Percentiles rank a stretch among this genome's conserved stretches.
Conservation (phyloP, 2,888 invertebrate genomes). For the Andrena camellia region DNA sequence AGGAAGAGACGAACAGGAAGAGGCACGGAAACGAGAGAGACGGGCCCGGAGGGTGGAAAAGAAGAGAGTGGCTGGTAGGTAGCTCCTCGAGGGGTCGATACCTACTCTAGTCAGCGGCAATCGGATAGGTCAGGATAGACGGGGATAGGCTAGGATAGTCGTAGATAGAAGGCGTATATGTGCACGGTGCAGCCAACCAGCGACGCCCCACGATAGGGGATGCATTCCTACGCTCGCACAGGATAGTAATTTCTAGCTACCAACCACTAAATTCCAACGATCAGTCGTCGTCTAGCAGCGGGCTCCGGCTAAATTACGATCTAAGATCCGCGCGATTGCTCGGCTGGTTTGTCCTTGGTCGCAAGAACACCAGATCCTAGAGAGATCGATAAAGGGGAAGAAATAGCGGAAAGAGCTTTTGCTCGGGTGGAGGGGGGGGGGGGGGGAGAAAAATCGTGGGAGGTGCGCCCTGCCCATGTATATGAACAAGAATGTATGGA, state of each 20-base stretch:
- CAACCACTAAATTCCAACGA: constrained; percentile 52
- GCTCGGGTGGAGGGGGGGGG: constrained; percentile 1
- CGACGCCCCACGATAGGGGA: constrained; percentile 38
- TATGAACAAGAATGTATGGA: constrained; percentile 19
- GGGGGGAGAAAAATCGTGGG: constrained; percentile 27
- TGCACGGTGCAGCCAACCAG: constrained; percentile 52
- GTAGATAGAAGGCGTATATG: constrained; percentile 31
- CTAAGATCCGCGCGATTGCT: constrained; percentile 39
- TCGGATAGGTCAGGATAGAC: constrained; percentile 75
- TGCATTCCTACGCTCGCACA: constrained; percentile 46
- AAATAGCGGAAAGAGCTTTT: constrained; percentile 15
- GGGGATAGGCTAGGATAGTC: constrained; percentile 61
- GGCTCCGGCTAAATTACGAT: constrained; percentile 40
- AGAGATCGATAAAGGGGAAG: constrained; percentile 35
- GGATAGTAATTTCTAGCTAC: constrained; percentile 50
- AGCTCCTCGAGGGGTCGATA: constrained; percentile 74
- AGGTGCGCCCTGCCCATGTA: constrained; percentile 29
- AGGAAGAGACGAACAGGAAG: constrained; percentile 2
- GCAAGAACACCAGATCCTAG: constrained; percentile 7
- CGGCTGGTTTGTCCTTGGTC: constrained; percentile 35
- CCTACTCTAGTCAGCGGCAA: constrained; percentile 72
- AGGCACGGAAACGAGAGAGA: constrained; percentile 9
- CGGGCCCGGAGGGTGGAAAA: constrained; percentile 23
- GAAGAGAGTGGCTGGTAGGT: constrained; percentile 47
- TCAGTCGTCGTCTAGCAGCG: constrained; percentile 20